These are phyloP conservation scores for Eurypyga helias DNA, from an alignment of 2,113 vertebrate species.

Conservation along the genomic window DNA sequence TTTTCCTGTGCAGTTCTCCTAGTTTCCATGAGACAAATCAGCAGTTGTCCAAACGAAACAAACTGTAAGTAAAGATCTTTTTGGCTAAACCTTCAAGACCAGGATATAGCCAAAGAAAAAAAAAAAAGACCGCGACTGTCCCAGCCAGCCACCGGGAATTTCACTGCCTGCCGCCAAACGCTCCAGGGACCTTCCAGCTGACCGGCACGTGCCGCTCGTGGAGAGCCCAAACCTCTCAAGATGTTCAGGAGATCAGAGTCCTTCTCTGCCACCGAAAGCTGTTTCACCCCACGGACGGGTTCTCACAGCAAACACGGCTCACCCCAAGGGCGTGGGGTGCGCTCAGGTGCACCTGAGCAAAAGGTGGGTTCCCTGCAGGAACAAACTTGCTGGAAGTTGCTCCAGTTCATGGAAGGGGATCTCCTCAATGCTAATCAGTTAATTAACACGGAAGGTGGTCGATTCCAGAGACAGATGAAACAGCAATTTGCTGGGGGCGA, in stretches of 20 bases:
- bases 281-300: rapidly evolving
- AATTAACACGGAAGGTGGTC: not conserved
- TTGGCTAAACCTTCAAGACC: not conserved
- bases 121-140: not conserved
- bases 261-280: rapidly evolving
- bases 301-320: not conserved
- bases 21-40: not conserved
- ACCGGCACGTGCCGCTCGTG: not conserved
- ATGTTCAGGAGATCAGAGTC: not conserved
- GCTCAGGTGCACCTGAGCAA: not conserved
- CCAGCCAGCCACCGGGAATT: not conserved
- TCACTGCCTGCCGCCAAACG: not conserved
- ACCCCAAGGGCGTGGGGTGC: rapidly evolving
- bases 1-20: not conserved
- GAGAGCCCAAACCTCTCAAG: not conserved
- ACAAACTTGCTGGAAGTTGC: not conserved
- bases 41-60: constrained; percentile 30
- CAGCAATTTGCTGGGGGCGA: not conserved
- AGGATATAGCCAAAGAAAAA: not conserved
- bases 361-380: not conserved
- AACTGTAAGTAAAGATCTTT: constrained; percentile 15
- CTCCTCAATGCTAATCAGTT: not conserved
- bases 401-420: not conserved
- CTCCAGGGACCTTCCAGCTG: not conserved
- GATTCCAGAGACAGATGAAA: not conserved